These are phyloP conservation scores for Tenualosa ilisha DNA, from an alignment of 2,797 vertebrate species.

Conservation along the genomic window DNA sequence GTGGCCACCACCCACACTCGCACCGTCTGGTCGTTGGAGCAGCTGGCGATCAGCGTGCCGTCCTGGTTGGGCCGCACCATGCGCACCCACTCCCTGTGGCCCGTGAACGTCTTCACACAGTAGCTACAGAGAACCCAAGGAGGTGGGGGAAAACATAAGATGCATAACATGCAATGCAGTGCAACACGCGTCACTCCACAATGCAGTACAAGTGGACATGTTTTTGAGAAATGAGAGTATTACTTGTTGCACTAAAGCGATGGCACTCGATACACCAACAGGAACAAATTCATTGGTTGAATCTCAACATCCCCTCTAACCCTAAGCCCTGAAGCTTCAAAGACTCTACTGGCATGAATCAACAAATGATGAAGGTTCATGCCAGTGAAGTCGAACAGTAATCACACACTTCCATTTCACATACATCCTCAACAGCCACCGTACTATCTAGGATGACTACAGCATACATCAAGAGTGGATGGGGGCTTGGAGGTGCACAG, in stretches of 20 bases:
- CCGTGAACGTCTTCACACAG: conserved; percentile 98
- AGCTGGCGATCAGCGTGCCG: conserved; percentile 96
- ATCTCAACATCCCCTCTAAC: no score
- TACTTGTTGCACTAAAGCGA: not conserved
- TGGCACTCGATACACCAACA: no score
- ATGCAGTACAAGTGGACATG: not conserved
- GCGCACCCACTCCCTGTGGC: conserved; percentile 99
- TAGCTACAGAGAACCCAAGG: conserved; percentile 72
- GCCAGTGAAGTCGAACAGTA: not conserved
- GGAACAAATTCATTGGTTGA: no score
- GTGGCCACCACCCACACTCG: conserved; percentile 97
- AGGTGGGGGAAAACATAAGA: not conserved
- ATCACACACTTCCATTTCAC: not conserved
- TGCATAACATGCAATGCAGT: not conserved
- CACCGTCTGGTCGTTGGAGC: conserved; percentile 99
- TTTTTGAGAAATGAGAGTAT: not conserved
- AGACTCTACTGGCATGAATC: no score
- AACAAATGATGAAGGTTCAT: no score
- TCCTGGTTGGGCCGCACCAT: conserved; percentile 99
- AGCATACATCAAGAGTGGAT: not conserved
- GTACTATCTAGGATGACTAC: not conserved
- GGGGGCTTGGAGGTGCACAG: not conserved
- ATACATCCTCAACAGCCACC: not conserved
- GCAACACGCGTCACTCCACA: not conserved
- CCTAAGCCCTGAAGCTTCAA: no score